Percentiles rank a stretch among this genome's conserved stretches.
Conservation (phyloP, 2,888 invertebrate genomes). For the Cremastinae sp. region DNA sequence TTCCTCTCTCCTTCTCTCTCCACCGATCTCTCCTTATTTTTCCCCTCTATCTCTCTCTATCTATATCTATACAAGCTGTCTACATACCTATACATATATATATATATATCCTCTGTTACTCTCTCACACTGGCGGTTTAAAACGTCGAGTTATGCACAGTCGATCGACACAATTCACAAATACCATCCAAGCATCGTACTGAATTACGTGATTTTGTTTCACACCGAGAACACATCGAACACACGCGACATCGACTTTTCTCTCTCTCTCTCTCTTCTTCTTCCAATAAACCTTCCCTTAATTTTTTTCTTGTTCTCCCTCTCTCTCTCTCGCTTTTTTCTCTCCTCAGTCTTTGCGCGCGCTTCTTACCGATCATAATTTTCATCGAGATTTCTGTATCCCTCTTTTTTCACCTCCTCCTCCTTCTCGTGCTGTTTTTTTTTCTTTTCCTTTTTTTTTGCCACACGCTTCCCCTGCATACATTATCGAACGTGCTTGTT, state of each 20-base stretch:
- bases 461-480: not conserved
- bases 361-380: slow-evolving; percentile 36
- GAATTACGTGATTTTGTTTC: slow-evolving; percentile 63
- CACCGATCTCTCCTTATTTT: slow-evolving; percentile 38
- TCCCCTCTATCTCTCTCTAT: slow-evolving; percentile 29
- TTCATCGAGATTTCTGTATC: slow-evolving; percentile 5
- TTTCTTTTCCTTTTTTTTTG: not conserved
- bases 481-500: slow-evolving; percentile 29
- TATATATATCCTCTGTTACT: too few species aligned
- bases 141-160: slow-evolving; percentile 18
- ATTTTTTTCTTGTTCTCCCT: not conserved
- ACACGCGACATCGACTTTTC: slow-evolving; percentile 45
- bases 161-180: slow-evolving; percentile 34
- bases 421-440: not conserved
- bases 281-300: not conserved
- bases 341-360: slow-evolving; percentile 1
- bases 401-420: slow-evolving; percentile 4
- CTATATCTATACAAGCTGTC: not conserved
- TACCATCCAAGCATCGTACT: slow-evolving; percentile 43
- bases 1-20: slow-evolving; percentile 46
- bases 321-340: not conserved
- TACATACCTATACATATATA: too few species aligned
- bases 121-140: slow-evolving; percentile 13
- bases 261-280: slow-evolving; percentile 12
- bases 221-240: slow-evolving; percentile 26